Percentiles rank a stretch among this genome's conserved stretches.
phyloP scores from a whole-genome alignment of 1,140 invertebrate genomes.

The Riptortus pedestris region DNA sequence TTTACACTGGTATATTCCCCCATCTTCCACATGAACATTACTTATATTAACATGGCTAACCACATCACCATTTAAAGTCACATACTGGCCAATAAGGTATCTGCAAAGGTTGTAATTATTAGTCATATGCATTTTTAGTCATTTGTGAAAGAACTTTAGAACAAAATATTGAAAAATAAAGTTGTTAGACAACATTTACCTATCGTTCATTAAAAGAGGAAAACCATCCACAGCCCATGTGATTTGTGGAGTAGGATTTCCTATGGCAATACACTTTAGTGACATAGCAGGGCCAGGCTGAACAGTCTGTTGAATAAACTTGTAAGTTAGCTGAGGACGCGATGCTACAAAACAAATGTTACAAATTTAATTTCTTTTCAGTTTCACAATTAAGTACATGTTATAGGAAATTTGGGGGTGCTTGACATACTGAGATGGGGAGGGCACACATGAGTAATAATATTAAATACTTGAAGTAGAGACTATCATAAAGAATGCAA shows the following conservation, averaged over 20 bases:
- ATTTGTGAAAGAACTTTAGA: background rate
- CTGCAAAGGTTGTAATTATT: constrained; percentile 12
- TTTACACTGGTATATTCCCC: constrained; percentile 45
- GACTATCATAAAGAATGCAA: no score
- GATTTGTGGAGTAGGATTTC: constrained; percentile 46
- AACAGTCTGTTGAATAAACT: constrained; percentile 44
- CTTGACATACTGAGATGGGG: no score
- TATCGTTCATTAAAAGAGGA: constrained; percentile 36
- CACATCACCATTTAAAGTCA: constrained; percentile 81
- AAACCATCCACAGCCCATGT: constrained; percentile 45
- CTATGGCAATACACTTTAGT: constrained; percentile 46
- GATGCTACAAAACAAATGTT: constrained; percentile 37
- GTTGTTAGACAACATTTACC: constrained; percentile 31
- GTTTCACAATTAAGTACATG: no score
- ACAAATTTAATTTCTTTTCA: no score
- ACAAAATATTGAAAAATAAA: background rate
- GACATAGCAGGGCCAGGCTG: constrained; percentile 44
- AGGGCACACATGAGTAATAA: no score
- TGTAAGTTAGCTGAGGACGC: constrained; percentile 43
- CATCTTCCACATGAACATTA: constrained; percentile 42
- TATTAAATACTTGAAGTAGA: no score
- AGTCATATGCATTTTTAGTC: no score
- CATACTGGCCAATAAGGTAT: constrained; percentile 46
- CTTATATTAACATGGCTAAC: constrained; percentile 61
- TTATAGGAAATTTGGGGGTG: no score